These are phyloP conservation scores for Micropterix aruncella DNA, from an alignment of 2,888 invertebrate species.

Conservation along the genomic window DNA sequence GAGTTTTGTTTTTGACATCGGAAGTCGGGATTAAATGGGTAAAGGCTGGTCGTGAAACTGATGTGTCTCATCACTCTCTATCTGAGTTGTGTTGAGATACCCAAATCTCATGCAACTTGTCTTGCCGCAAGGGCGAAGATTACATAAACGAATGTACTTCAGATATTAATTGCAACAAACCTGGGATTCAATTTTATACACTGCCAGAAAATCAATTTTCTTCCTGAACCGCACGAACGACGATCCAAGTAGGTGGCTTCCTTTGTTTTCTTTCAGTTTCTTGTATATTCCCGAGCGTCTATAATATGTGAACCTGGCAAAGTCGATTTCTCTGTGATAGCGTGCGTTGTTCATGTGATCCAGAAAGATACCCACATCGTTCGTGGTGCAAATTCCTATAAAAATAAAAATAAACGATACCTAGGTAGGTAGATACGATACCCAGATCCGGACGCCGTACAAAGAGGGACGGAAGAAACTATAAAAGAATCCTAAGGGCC, in stretches of 20 bases:
- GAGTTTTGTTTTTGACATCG: too few relatives aligned
- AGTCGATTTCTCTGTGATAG: conserved; percentile 58
- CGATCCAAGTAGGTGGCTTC: conserved; percentile 50
- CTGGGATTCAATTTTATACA: conserved; percentile 46
- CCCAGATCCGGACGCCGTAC: too few relatives aligned
- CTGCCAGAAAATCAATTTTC: conserved; percentile 48
- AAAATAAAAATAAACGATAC: too few relatives aligned
- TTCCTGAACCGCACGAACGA: conserved; percentile 50
- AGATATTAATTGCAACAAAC: conserved; percentile 19
- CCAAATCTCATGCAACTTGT: too few relatives aligned
- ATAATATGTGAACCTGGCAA: conserved; percentile 56
- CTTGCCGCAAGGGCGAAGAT: too few relatives aligned
- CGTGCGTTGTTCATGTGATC: conserved; percentile 68
- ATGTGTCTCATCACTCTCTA: neutral
- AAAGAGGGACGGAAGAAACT: too few relatives aligned
- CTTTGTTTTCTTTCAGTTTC: conserved; percentile 29
- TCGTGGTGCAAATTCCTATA: conserved; percentile 49
- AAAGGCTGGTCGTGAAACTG: neutral
- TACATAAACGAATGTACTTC: neutral
- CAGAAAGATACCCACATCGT: conserved; percentile 56
- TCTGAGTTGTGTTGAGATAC: neutral
- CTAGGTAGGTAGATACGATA: too few relatives aligned
- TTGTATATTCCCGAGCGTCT: conserved; percentile 45
- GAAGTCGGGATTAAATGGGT: too few relatives aligned
- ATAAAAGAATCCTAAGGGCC: too few relatives aligned